These are phyloP conservation scores for Barnardius zonarius DNA, from an alignment of 2,113 vertebrate genomes.

Conservation along the genomic window DNA sequence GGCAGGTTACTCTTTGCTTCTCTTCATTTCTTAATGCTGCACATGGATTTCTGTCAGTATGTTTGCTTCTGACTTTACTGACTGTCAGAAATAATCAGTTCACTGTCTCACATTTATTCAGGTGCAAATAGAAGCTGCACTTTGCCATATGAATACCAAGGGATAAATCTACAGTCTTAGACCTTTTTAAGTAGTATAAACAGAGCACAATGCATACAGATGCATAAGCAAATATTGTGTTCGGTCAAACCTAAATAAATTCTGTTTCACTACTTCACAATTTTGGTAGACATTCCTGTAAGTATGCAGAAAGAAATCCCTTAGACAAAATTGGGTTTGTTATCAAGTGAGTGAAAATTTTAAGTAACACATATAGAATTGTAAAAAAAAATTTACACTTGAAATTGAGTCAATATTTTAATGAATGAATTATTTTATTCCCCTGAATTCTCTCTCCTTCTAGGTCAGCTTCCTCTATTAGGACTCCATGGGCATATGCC, in stretches of 20 bases:
- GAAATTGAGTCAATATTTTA: neutral
- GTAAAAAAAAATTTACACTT: neutral
- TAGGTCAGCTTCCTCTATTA: neutral
- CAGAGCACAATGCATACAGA: neutral
- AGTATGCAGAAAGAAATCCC: neutral
- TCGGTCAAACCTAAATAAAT: neutral
- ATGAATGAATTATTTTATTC: neutral
- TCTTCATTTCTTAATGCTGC: neutral
- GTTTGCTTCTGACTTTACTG: constrained; percentile 42
- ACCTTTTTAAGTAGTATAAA: constrained; percentile 4
- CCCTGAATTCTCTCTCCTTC: neutral
- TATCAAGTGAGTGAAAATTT: neutral
- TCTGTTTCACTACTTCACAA: neutral
- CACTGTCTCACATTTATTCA: constrained; percentile 40
- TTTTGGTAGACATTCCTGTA: neutral
- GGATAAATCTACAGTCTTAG: neutral
- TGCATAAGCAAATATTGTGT: neutral
- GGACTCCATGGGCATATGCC: neutral
- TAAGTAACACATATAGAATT: neutral
- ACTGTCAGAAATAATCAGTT: constrained; percentile 70
- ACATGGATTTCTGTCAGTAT: constrained; percentile 55
- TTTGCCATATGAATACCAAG: constrained; percentile 50
- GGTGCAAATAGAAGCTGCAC: constrained; percentile 44
- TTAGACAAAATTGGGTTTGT: neutral
- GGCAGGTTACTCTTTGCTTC: constrained; percentile 16